phyloP scores from a whole-genome alignment of 2,113 vertebrate genomes.

The Zosterops lateralis region DNA sequence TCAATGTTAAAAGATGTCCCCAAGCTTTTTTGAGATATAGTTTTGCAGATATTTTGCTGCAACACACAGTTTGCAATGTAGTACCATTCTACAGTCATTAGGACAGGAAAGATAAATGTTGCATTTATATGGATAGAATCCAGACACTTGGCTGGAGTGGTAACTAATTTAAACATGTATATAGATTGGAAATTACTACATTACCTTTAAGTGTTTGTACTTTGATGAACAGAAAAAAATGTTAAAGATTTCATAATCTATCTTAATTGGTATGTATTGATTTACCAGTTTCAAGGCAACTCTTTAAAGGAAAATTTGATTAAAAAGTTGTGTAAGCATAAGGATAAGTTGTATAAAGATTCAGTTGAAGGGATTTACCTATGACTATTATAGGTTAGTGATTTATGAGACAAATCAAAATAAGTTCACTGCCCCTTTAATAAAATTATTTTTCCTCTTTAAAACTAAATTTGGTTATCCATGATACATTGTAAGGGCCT shows the following conservation, averaged over 20 bases:
- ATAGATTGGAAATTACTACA: neutral
- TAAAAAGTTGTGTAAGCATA: neutral
- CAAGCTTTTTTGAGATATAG: neutral
- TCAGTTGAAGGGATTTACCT: neutral
- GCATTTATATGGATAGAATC: neutral
- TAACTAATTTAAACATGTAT: neutral
- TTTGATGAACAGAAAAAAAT: neutral
- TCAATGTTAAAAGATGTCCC: neutral
- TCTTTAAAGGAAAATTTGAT: neutral
- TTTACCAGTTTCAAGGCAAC: neutral
- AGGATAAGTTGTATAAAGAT: neutral
- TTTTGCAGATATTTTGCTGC: slow-evolving; percentile 1
- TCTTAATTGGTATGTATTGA: neutral
- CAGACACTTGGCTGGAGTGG: neutral
- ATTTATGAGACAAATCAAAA: slow-evolving; percentile 9
- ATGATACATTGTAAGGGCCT: neutral
- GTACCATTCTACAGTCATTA: neutral
- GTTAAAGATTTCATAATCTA: neutral
- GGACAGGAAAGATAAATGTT: neutral
- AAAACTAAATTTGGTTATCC: neutral
- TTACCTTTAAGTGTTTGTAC: neutral
- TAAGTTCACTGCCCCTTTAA: neutral
- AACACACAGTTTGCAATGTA: neutral
- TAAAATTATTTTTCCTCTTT: slow-evolving; percentile 27
- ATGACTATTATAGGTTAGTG: neutral